phyloP scores from a whole-genome alignment of 2,888 invertebrate species.

The Trypoxylon attenuatum region DNA sequence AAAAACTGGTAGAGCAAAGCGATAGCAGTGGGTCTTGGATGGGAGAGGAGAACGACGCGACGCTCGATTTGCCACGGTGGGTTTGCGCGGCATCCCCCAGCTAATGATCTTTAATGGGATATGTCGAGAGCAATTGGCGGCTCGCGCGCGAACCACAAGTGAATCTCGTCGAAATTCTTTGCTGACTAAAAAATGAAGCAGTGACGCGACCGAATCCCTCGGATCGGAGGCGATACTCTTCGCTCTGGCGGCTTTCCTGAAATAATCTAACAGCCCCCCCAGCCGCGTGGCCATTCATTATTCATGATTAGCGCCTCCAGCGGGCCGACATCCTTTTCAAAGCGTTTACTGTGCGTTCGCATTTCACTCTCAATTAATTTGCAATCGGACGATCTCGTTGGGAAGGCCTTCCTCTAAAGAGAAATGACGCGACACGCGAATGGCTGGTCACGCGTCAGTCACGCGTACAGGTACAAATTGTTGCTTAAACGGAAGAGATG shows the following conservation, averaged over 20 bases:
- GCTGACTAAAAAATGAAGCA: too few species aligned
- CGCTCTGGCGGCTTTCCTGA: conserved; percentile 2
- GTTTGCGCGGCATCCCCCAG: conserved; percentile 34
- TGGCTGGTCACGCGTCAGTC: conserved; percentile 60
- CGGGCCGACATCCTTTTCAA: conserved; percentile 44
- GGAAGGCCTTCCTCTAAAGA: too few species aligned
- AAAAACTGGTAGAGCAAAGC: conserved; percentile 4
- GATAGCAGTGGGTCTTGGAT: conserved; percentile 17
- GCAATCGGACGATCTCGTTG: conserved; percentile 40
- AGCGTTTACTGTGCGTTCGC: conserved; percentile 50
- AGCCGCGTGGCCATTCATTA: conserved; percentile 48
- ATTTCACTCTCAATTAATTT: conserved; percentile 60
- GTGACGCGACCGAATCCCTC: too few species aligned
- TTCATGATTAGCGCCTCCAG: conserved; percentile 53
- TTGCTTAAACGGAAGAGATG: conserved; percentile 31
- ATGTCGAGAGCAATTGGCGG: conserved; percentile 9
- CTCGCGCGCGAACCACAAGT: too few species aligned
- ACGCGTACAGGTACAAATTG: conserved; percentile 53
- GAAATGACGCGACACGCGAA: conserved; percentile 59
- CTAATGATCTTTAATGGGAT: conserved; percentile 48
- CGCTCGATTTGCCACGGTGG: conserved; percentile 35
- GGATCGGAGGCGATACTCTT: too few species aligned
- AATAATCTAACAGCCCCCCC: conserved; percentile 34
- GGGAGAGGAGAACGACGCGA: conserved; percentile 28
- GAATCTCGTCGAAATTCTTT: too few species aligned